Conservation (phyloP, 2,888 invertebrate species). For the Ormyrus labotus region DNA sequence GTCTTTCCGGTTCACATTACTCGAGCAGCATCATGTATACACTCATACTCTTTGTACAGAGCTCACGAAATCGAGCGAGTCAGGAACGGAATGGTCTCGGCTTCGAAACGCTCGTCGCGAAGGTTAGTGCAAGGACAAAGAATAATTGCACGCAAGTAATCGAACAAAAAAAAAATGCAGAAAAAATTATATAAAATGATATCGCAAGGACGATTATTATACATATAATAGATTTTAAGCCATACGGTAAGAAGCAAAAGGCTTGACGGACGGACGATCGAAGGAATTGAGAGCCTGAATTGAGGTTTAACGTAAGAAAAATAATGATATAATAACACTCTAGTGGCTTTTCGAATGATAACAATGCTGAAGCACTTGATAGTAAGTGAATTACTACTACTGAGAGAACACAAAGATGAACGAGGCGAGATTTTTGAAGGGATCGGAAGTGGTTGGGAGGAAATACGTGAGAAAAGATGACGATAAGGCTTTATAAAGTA, state of each 20-base stretch:
- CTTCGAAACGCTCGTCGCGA: neutral
- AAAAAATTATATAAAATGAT: slow-evolving; percentile 19
- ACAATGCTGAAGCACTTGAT: slow-evolving; percentile 39
- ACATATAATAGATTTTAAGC: slow-evolving; percentile 31
- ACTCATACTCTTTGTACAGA: slow-evolving; percentile 42
- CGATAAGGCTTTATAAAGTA: slow-evolving; percentile 50
- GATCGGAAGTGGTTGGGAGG: neutral
- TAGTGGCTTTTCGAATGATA: slow-evolving; percentile 42
- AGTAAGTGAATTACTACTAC: slow-evolving; percentile 18
- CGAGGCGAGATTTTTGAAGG: slow-evolving; percentile 2
- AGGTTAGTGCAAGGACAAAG: slow-evolving; percentile 15
- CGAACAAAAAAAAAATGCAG: slow-evolving; percentile 54
- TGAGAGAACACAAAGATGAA: neutral
- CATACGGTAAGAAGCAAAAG: neutral
- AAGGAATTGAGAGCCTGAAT: slow-evolving; percentile 43
- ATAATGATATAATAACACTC: slow-evolving; percentile 13
- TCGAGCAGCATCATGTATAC: neutral
- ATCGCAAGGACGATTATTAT: slow-evolving; percentile 32
- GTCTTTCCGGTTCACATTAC: slow-evolving; percentile 14
- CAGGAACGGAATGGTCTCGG: slow-evolving; percentile 29
- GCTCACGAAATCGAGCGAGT: slow-evolving; percentile 41
- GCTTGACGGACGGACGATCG: slow-evolving; percentile 11
- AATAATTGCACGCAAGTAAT: slow-evolving; percentile 58
- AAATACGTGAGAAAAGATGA: slow-evolving; percentile 41
- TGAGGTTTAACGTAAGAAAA: slow-evolving; percentile 16